These are phyloP conservation scores for Meloidogyne exigua DNA, from an alignment of 1,140 invertebrate genomes.

Conservation along the genomic window DNA sequence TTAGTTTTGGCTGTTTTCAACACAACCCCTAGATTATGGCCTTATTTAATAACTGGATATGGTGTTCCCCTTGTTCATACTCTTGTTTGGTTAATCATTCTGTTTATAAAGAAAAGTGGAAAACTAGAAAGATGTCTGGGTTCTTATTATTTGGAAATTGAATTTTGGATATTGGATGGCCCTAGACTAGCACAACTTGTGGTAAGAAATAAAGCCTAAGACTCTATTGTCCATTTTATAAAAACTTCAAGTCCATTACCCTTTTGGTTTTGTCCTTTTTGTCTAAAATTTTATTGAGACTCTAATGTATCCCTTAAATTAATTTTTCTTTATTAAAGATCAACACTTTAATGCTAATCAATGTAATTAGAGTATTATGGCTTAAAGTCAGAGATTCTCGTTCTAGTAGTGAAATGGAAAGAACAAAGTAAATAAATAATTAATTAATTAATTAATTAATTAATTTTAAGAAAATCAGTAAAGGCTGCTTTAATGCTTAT, in stretches of 20 bases:
- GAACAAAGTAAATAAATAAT: conserved; percentile 57
- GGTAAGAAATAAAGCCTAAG: conserved; percentile 27
- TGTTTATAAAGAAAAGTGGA: conserved; percentile 56
- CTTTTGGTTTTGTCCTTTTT: too few species aligned
- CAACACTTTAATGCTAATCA: conserved; percentile 21
- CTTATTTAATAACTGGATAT: conserved; percentile 79
- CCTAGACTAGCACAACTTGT: conserved; percentile 59
- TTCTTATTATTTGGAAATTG: conserved; percentile 60
- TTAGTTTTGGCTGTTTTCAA: conserved; percentile 78
- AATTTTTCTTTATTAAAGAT: background rate
- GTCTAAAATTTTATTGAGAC: too few species aligned
- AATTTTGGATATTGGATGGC: conserved; percentile 63
- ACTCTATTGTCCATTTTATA: too few species aligned
- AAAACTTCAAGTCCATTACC: too few species aligned
- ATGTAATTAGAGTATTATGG: conserved; percentile 62
- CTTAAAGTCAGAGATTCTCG: conserved; percentile 59
- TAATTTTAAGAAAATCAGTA: conserved; percentile 55
- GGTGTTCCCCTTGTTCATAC: conserved; percentile 66
- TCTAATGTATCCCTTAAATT: background rate
- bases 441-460: conserved; percentile 28
- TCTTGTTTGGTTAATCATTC: conserved; percentile 52
- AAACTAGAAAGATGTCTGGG: conserved; percentile 61
- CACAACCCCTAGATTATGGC: conserved; percentile 72
- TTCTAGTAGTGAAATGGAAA: conserved; percentile 50
- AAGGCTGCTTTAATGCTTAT: conserved; percentile 63